phyloP scores from a whole-genome alignment of 2,888 invertebrate genomes.

The Scaptomyza parva region DNA sequence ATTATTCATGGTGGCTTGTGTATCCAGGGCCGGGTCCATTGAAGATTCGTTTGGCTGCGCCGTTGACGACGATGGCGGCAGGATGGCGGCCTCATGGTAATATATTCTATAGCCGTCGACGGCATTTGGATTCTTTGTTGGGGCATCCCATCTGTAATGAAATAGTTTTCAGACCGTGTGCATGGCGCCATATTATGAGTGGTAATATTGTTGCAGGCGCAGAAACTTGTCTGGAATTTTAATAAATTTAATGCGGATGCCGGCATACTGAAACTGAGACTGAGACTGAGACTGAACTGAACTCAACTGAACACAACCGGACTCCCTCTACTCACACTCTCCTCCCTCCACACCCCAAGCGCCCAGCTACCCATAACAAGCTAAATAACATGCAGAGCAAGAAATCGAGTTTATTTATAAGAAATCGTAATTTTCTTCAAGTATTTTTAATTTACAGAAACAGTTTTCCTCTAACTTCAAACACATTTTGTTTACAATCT shows the following conservation, averaged over 20 bases:
- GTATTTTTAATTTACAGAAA: too few relatives aligned
- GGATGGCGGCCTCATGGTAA: conserved; percentile 89
- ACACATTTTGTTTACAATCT: too few relatives aligned
- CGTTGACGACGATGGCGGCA: conserved; percentile 66
- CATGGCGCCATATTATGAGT: conserved; percentile 75
- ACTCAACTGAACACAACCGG: neutral
- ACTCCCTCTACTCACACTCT: neutral
- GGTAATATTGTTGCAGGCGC: conserved; percentile 80
- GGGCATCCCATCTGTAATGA: conserved; percentile 90
- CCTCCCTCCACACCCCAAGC: too few relatives aligned
- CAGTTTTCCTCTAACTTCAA: too few relatives aligned
- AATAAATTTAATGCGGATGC: conserved; percentile 73
- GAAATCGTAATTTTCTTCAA: too few relatives aligned
- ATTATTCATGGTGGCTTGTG: conserved; percentile 74
- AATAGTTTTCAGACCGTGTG: conserved; percentile 73
- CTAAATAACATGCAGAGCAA: neutral
- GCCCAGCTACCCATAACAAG: neutral
- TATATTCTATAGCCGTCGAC: conserved; percentile 94
- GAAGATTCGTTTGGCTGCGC: conserved; percentile 53
- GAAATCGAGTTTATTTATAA: too few relatives aligned
- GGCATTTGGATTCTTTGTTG: conserved; percentile 92
- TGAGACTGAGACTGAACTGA: neutral
- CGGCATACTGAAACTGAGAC: conserved; percentile 6
- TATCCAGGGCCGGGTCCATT: conserved; percentile 58
- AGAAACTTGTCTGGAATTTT: conserved; percentile 77